phyloP scores from a whole-genome alignment of 1,140 invertebrate genomes.

The Yoshiicerus persimilis region DNA sequence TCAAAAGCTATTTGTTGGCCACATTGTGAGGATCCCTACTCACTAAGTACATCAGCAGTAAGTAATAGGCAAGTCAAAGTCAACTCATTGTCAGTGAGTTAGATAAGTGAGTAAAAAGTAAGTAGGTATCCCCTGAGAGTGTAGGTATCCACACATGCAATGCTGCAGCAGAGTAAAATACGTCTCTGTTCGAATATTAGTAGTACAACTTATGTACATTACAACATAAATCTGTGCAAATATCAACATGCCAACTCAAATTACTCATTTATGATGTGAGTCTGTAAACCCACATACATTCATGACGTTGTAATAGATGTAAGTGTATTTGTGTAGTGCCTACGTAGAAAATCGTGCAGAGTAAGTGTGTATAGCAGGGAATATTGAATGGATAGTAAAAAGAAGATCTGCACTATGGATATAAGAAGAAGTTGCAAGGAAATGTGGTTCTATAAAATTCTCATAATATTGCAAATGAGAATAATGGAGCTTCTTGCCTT shows the following conservation, averaged over 20 bases:
- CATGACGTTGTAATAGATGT: too few relatives aligned
- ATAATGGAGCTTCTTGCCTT: not conserved
- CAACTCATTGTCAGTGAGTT: not conserved
- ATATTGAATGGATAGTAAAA: not conserved
- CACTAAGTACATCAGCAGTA: too few relatives aligned
- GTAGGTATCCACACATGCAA: too few relatives aligned
- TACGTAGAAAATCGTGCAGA: too few relatives aligned
- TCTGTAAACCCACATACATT: not conserved
- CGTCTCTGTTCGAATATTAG: not conserved
- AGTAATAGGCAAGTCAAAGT: too few relatives aligned
- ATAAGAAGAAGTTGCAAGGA: not conserved
- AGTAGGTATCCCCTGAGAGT: too few relatives aligned
- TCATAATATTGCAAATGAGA: constrained; percentile 7
- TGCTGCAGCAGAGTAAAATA: not conserved
- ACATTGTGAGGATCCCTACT: too few relatives aligned
- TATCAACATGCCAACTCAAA: not conserved
- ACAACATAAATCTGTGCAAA: constrained; percentile 10
- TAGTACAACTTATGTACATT: not conserved
- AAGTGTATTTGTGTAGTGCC: too few relatives aligned
- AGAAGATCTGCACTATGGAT: not conserved
- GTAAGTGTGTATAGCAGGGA: not conserved
- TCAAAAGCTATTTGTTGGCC: not conserved
- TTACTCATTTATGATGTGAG: not conserved
- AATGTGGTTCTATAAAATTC: constrained; percentile 21
- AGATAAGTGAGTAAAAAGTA: not conserved